These are phyloP conservation scores for Actenoides lindsayi DNA, from an alignment of 2,113 vertebrate genomes.

Conservation along the genomic window DNA sequence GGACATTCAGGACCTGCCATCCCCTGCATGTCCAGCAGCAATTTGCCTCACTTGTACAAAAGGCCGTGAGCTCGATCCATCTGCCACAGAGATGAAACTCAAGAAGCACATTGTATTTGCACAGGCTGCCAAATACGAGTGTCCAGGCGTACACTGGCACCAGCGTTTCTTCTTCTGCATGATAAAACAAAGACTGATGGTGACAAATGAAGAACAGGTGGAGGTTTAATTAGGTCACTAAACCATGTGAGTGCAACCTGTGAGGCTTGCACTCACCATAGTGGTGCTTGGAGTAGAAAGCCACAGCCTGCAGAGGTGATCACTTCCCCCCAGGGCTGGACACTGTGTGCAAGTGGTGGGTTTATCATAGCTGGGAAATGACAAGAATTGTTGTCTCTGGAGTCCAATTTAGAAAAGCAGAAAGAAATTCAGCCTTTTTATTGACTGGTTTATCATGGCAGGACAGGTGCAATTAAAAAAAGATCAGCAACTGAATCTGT, in stretches of 20 bases:
- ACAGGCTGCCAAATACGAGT: background rate
- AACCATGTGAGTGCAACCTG: background rate
- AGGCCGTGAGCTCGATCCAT: background rate
- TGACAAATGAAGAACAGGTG: slow-evolving; percentile 61
- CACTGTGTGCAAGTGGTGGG: background rate
- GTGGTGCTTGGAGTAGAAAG: background rate
- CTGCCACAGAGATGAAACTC: slow-evolving; percentile 8
- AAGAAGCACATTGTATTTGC: slow-evolving; percentile 1
- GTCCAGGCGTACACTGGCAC: background rate
- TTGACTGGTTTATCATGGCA: background rate
- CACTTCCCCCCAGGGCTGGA: background rate
- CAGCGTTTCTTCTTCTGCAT: background rate
- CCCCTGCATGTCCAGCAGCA: background rate
- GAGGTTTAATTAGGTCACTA: slow-evolving; percentile 24
- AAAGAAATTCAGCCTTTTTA: background rate
- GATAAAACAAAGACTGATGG: background rate
- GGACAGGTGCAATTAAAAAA: background rate
- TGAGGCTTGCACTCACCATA: background rate
- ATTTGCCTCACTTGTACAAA: background rate
- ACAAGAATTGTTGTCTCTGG: background rate
- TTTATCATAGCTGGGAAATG: background rate
- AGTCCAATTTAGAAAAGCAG: background rate
- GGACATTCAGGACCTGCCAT: background rate
- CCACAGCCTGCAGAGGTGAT: background rate
- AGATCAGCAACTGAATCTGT: background rate